Percentiles rank a stretch among this genome's conserved stretches.
Evolutionary conservation across 2,797 vertebrate species (phyloP).

Genomic region (Takifugu rubripes): DNA sequence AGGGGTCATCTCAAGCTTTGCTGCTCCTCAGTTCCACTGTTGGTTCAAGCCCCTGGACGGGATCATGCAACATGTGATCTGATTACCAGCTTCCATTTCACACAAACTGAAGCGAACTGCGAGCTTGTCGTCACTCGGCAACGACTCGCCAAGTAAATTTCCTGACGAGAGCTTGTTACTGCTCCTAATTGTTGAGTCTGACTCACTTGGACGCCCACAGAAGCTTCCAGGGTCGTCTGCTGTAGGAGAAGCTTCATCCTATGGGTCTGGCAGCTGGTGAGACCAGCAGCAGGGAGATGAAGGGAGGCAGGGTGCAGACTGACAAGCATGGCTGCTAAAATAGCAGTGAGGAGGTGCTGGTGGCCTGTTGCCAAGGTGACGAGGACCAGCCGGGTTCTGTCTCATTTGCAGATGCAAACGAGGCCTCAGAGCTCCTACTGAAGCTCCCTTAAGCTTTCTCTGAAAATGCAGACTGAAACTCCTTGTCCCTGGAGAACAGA

Average conservation of each 20-base stretch:
- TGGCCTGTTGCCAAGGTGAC: conserved; percentile 80
- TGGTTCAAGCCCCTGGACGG: conserved; percentile 16
- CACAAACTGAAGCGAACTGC: conserved; percentile 10
- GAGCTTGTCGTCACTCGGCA: conserved; percentile 55
- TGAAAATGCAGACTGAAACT: conserved; percentile 50
- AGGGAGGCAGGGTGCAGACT: conserved; percentile 68
- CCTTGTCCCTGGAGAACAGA: conserved; percentile 42
- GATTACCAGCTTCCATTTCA: conserved; percentile 46
- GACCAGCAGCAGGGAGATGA: conserved; percentile 48
- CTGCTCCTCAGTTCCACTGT: not conserved
- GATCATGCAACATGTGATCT: conserved; percentile 60
- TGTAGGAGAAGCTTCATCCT: conserved; percentile 53
- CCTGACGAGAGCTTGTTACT: conserved; percentile 60
- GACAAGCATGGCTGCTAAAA: conserved; percentile 66
- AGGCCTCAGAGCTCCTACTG: conserved; percentile 65
- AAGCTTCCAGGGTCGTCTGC: conserved; percentile 55
- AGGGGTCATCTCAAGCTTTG: conserved; percentile 5
- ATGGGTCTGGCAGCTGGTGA: conserved; percentile 55
- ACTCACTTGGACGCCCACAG: conserved; percentile 57
- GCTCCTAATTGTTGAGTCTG: conserved; percentile 53
- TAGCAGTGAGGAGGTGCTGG: conserved; percentile 68
- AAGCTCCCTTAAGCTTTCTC: conserved; percentile 54
- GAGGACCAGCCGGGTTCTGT: conserved; percentile 71
- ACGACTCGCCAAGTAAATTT: conserved; percentile 62
- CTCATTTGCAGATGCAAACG: conserved; percentile 80